Conservation (phyloP, 1,140 invertebrate genomes). For the Eufriesea mexicana region DNA sequence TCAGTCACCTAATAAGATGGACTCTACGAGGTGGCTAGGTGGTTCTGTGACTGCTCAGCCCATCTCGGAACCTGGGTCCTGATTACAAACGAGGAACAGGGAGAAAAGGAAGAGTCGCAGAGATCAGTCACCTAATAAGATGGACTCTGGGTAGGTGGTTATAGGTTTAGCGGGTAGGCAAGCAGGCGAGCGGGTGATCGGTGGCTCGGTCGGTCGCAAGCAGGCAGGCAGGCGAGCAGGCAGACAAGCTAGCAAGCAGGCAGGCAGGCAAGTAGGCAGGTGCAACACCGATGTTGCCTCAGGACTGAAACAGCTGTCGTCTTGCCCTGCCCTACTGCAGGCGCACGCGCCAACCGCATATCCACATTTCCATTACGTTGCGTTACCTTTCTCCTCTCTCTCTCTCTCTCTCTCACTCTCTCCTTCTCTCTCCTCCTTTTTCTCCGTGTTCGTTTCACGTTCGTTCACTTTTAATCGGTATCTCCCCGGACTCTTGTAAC, state of each 20-base stretch:
- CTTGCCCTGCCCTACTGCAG: slow-evolving; percentile 78
- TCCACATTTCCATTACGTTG: slow-evolving; percentile 81
- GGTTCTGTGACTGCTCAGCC: no score
- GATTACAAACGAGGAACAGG: neutral
- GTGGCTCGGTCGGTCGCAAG: slow-evolving; percentile 26
- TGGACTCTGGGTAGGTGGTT: slow-evolving; percentile 46
- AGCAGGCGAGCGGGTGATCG: slow-evolving; percentile 17
- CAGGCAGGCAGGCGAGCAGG: slow-evolving; percentile 40
- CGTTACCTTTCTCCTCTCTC: slow-evolving; percentile 73
- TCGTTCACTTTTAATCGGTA: slow-evolving; percentile 71
- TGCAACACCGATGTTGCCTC: slow-evolving; percentile 78
- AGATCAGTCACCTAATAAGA: slow-evolving; percentile 40
- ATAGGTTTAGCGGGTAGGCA: slow-evolving; percentile 30
- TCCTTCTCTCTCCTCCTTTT: neutral
- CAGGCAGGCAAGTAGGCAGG: slow-evolving; percentile 72
- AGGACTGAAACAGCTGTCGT: slow-evolving; percentile 81
- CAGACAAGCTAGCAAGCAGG: slow-evolving; percentile 52
- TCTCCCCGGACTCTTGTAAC: slow-evolving; percentile 69
- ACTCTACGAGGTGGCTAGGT: no score
- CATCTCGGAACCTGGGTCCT: no score
- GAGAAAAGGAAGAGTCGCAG: neutral
- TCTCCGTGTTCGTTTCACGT: neutral
- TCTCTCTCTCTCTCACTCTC: neutral
- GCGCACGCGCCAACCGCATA: slow-evolving; percentile 81
- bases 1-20: no score